phyloP scores from a whole-genome alignment of 2,113 vertebrate genomes.

The Genyomyrus donnyi region DNA sequence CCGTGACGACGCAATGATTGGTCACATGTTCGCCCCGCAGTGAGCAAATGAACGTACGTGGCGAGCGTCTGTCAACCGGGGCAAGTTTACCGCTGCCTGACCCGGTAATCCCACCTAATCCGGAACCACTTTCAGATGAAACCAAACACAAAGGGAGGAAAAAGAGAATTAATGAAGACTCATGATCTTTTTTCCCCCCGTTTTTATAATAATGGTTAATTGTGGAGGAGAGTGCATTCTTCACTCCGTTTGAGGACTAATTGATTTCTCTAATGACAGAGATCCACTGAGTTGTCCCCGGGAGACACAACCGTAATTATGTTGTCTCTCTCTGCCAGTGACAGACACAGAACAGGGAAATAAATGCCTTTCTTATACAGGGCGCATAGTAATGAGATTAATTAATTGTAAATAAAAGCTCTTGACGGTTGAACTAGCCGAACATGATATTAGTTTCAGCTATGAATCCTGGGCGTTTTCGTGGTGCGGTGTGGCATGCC shows the following conservation, averaged over 20 bases:
- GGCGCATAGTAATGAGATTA: constrained; percentile 29
- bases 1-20: neutral
- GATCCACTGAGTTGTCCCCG: constrained; percentile 11
- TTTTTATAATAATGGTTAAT: constrained; percentile 28
- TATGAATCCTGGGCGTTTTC: neutral
- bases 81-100: constrained; percentile 8
- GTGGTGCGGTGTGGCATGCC: neutral
- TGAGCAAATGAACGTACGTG: neutral
- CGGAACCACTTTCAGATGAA: neutral
- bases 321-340: constrained; percentile 22
- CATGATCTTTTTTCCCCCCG: constrained; percentile 1
- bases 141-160: neutral
- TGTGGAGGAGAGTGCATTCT: constrained; percentile 22
- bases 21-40: neutral
- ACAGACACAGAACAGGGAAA: constrained; percentile 26
- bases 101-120: neutral
- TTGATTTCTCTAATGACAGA: constrained; percentile 25
- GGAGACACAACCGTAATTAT: constrained; percentile 35
- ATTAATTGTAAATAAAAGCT: neutral
- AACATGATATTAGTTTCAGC: constrained; percentile 19
- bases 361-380: constrained; percentile 24
- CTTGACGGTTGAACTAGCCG: constrained; percentile 7
- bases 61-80: neutral
- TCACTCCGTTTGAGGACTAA: constrained; percentile 25
- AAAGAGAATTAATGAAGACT: constrained; percentile 10